phyloP scores from a whole-genome alignment of 2,888 invertebrate genomes.

The Synanthedon vespiformis region DNA sequence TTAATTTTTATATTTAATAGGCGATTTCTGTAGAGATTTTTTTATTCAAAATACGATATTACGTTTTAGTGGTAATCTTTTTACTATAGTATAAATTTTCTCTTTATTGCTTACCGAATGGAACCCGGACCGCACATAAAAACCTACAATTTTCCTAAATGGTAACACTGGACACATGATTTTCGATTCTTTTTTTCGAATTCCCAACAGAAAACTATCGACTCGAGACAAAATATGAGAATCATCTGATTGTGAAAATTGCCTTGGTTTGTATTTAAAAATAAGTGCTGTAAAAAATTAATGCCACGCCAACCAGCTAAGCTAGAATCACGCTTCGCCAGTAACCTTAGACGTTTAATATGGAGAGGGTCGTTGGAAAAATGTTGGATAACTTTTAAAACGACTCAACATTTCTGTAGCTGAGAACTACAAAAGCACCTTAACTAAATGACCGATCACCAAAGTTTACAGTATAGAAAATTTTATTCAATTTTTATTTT shows the following conservation, averaged over 20 bases:
- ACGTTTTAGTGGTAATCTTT: constrained; percentile 9
- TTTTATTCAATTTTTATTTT: too few species aligned
- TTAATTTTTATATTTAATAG: too few species aligned
- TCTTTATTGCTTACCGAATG: constrained; percentile 64
- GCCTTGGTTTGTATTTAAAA: constrained; percentile 83
- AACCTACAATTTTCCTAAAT: constrained; percentile 13
- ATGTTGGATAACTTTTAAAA: background rate
- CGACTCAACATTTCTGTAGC: background rate
- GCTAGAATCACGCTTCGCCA: constrained; percentile 47
- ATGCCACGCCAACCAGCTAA: constrained; percentile 26
- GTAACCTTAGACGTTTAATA: background rate
- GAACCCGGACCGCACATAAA: constrained; percentile 47
- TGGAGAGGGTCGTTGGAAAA: background rate
- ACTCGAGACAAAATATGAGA: constrained; percentile 96
- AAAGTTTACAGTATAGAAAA: too few species aligned
- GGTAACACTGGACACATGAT: constrained; percentile 23
- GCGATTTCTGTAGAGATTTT: background rate
- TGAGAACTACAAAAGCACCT: too few species aligned
- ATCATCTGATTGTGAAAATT: constrained; percentile 97
- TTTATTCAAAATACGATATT: background rate
- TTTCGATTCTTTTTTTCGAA: constrained; percentile 11
- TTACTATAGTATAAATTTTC: constrained; percentile 60
- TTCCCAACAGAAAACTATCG: constrained; percentile 93
- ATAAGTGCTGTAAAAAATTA: constrained; percentile 20
- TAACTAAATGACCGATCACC: too few species aligned